Evolutionary conservation across 2,797 vertebrate species (phyloP).

Genomic region (Sebastes steindachneri): DNA sequence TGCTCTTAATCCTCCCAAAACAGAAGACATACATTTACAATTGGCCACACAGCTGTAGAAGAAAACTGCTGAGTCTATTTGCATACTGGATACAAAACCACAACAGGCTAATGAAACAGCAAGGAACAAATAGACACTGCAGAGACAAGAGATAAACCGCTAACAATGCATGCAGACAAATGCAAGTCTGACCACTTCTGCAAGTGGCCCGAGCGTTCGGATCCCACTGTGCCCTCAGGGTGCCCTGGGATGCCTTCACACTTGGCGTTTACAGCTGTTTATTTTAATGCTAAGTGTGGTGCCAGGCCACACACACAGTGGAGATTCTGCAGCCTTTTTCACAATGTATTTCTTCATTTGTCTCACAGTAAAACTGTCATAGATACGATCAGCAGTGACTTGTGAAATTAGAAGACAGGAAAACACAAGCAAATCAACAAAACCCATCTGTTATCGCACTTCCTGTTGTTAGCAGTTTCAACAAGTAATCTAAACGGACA

Average conservation of each 20-base stretch:
- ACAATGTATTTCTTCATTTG: background rate
- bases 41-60: background rate
- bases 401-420: background rate
- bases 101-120: background rate
- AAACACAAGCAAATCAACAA: background rate
- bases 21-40: background rate
- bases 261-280: background rate
- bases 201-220: background rate
- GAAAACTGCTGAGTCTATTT: background rate
- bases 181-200: background rate
- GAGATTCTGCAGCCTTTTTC: background rate
- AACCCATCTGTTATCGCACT: background rate
- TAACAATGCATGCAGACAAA: background rate
- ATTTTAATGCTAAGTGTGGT: conserved; percentile 4
- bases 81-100: background rate
- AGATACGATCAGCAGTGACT: background rate
- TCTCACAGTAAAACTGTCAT: background rate
- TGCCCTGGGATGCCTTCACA: background rate
- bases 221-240: background rate
- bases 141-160: background rate
- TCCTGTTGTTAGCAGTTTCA: background rate
- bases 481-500: background rate
- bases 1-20: background rate
- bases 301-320: background rate
- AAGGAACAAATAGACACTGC: background rate